phyloP scores from a whole-genome alignment of 2,113 vertebrate species.

The Odontesthes bonariensis region DNA sequence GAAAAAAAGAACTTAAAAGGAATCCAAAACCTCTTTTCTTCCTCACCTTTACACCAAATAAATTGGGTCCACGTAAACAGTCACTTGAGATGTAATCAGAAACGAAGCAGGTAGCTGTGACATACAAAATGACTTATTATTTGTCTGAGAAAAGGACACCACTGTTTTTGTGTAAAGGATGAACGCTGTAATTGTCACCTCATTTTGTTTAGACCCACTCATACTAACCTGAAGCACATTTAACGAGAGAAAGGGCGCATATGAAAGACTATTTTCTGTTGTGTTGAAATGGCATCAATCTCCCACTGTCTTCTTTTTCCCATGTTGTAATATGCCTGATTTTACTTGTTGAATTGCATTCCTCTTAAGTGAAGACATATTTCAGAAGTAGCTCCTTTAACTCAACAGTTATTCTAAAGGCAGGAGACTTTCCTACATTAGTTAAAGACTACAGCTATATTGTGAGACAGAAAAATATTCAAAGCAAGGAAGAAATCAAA shows the following conservation, averaged over 20 bases:
- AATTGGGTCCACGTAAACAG: conserved; percentile 42
- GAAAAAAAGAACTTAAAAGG: not conserved
- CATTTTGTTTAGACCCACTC: conserved; percentile 40
- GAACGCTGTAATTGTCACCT: conserved; percentile 48
- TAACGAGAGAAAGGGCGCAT: conserved; percentile 13
- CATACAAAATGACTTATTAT: conserved; percentile 40
- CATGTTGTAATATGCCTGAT: not conserved
- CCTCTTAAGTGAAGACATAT: conserved; percentile 16
- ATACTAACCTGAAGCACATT: conserved; percentile 18
- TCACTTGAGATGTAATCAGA: conserved; percentile 27
- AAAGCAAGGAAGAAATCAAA: no score
- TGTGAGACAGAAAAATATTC: not conserved
- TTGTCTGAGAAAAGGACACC: conserved; percentile 36
- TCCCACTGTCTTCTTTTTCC: not conserved
- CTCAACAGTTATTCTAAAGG: not conserved
- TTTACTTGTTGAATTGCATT: conserved; percentile 28
- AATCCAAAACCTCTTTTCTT: not conserved
- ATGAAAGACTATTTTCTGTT: not conserved
- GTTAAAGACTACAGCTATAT: conserved; percentile 13
- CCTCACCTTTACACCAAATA: conserved; percentile 1
- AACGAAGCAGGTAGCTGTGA: conserved; percentile 27
- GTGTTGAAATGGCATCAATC: conserved; percentile 13
- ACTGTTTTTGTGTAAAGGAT: conserved; percentile 41
- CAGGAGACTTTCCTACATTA: not conserved
- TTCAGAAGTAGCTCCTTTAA: conserved; percentile 21